Evolutionary conservation across 2,888 invertebrate genomes (phyloP), one percentile per base, ranked within the genome.

Genomic region (Drosophila demipolita): DNA sequence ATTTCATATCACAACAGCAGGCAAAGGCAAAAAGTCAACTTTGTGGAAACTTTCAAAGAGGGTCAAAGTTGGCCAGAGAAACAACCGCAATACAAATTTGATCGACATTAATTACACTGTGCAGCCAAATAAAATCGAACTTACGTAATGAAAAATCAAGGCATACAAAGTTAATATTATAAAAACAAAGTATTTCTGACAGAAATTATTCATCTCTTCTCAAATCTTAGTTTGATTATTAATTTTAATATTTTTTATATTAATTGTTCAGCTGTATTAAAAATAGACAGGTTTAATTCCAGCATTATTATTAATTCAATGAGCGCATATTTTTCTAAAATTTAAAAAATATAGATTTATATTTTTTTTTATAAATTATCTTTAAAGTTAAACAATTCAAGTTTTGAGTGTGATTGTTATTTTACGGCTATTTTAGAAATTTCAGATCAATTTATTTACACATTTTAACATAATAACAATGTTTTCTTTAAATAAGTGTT

Each of bases 1-100:
- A 69, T 69, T 69, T 61, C 35, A 36, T 54, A 62, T 71, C 62
- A 72, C 35, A 69, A 71, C 53, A 69, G 17, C 23, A 1, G 23
- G n/a, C 29, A 20, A 71, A 71, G 26, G n/a, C 26, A 15, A 11
- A 70, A 68, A 61, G 69, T 61, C 71, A 48, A 61, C 52, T 33
- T 53, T 40, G 35, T n/a, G 15, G 8, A 15, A 70, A 53, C 40
- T 55, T 36, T 12, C 17, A 1, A 26, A 26, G 6, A 17, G 3
- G 17, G 1, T 64, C 35, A 36, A 33, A 48, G 45, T 48, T n/a
- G 45, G 11, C 9, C n/a, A 17, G 5, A 63, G 17, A 20, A 9
- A 11, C 3, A 29, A n/a, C 7, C 62, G 11, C 29, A 45, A 26
- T 20, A 45, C 35, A 54, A 54, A 36, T 35, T 26, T 36, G 23